A percentile compares a stretch with the other conserved stretches of the same genome.
phyloP scores from a whole-genome alignment of 2,888 invertebrate species.

The Eristalis tenax region DNA sequence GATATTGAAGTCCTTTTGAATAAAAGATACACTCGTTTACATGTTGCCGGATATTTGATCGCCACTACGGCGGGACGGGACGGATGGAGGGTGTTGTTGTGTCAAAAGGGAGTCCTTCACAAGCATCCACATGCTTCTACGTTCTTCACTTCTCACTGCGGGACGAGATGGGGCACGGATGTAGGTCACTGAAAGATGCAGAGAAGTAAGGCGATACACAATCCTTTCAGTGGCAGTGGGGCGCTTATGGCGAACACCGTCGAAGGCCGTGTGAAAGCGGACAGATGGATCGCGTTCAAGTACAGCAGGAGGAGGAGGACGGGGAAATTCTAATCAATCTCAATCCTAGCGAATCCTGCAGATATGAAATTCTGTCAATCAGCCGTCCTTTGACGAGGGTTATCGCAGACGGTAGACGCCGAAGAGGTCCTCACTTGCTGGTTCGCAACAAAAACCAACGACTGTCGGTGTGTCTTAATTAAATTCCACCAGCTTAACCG shows the following conservation, averaged over 20 bases:
- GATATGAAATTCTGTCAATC: neutral
- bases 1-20: neutral
- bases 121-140: no score
- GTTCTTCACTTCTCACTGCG: neutral
- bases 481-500: neutral
- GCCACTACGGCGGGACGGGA: neutral
- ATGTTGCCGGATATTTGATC: neutral
- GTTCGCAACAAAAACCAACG: neutral
- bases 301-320: neutral
- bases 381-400: neutral
- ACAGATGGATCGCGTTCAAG: neutral
- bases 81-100: neutral
- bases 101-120: neutral
- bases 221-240: neutral
- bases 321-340: neutral
- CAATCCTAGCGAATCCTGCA: neutral
- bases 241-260: no score
- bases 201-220: neutral
- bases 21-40: slow-evolving; percentile 1
- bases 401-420: no score
- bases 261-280: neutral
- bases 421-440: neutral
- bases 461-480: neutral
- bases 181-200: neutral
- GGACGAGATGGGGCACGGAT: neutral